Evolutionary conservation across 2,797 vertebrate species (phyloP), one percentile per base, ranked within the genome.

Genomic region (Tarsius wallacei): DNA sequence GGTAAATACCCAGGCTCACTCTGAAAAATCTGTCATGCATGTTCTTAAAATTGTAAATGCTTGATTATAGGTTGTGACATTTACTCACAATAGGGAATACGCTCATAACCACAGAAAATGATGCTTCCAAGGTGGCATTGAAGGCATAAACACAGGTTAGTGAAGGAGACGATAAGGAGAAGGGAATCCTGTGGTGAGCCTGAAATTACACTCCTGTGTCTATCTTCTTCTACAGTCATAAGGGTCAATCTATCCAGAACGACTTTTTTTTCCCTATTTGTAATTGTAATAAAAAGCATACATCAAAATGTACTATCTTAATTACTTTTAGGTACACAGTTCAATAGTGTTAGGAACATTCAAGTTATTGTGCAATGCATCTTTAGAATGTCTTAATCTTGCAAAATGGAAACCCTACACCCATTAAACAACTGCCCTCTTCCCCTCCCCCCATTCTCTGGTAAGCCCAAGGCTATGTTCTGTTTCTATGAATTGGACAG

Each of bases 171-270:
- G 31, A 7, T 8, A 31, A 42, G 11, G 87, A 82, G 8, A 74
- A 88, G 42, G 51, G 31, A 86, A 36, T 80, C 19, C 13, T 94
- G 63, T 5, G 7, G 21, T 87, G 49, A 94, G 2, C 19, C 17
- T 88, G 71, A 59, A 68, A 95, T 76, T 26, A 59, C 2, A n/a
- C n/a, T 59, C 26, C 28, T 59, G 13, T 70, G 68, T 26, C 53
- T 93, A 36, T n/a, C 51, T 83, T 86, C 68, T 92, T 61, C 36
- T 66, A 80, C 90, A 93, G 68, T 21, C 66, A 53, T 78, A 86
- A 64, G 78, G 28, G 71, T 63, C 82, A 73, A 78, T 19, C 28
- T 47, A 64, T 86, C n/a, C 47, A 78, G 74, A 84, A 64, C 70
- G 16, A 90, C n/a, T 57, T 47, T 4, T 2, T 94, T 84, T 77